Conservation (phyloP, 2,113 vertebrate species). For the Erinaceus europaeus region DNA sequence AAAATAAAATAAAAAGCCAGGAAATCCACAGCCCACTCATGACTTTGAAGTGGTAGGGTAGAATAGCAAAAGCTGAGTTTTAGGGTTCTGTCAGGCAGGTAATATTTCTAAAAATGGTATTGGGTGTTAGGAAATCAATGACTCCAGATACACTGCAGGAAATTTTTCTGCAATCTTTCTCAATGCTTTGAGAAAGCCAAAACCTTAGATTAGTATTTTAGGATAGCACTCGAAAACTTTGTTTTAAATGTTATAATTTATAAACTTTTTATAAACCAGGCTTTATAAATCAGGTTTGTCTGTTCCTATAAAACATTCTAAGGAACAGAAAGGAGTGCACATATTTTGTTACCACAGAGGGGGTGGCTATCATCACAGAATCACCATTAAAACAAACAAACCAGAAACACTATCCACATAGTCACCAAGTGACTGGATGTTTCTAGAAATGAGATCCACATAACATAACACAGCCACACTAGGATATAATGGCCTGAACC, state of each 20-base stretch:
- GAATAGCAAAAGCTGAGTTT: constrained; percentile 21
- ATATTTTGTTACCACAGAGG: not conserved
- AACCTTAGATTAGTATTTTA: not conserved
- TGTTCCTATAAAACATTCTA: not conserved
- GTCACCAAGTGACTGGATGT: not conserved
- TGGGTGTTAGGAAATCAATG: not conserved
- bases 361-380: not conserved
- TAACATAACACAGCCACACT: not conserved
- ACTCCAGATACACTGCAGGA: not conserved
- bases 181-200: constrained; percentile 11
- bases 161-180: constrained; percentile 21
- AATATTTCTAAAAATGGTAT: constrained; percentile 25
- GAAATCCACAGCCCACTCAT: no score
- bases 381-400: no score
- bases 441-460: not conserved
- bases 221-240: no score
- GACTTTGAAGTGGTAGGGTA: no score
- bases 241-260: no score
- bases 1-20: no score
- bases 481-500: not conserved
- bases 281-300: not conserved
- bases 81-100: not conserved
- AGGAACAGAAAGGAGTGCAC: not conserved
- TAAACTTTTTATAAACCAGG: no score
- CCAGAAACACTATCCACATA: no score